A percentile compares a stretch with the other conserved stretches of the same genome.
phyloP scores from a whole-genome alignment of 2,888 invertebrate species.

The Lutraria lutraria region DNA sequence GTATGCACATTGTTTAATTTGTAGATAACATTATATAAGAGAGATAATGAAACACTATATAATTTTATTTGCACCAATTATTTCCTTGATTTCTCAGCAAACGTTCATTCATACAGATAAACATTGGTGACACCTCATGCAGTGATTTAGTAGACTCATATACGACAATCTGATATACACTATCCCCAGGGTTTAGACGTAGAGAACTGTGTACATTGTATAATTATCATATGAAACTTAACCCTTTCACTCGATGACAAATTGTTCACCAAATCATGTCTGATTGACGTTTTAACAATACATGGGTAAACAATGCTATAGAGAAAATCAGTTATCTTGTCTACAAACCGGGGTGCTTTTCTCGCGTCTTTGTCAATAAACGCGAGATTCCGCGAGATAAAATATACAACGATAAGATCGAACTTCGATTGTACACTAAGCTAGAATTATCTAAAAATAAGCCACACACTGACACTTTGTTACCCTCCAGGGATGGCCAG shows the following conservation, averaged over 20 bases:
- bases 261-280: neutral
- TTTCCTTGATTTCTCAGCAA: neutral
- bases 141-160: neutral
- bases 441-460: neutral
- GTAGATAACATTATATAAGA: neutral
- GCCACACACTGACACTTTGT: neutral
- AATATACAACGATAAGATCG: conserved; percentile 8
- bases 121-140: neutral
- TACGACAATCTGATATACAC: neutral
- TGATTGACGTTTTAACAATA: conserved; percentile 8
- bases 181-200: neutral
- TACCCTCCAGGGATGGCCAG: neutral
- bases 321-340: neutral
- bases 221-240: neutral
- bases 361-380: neutral
- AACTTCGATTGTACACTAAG: neutral
- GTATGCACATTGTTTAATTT: too few relatives aligned
- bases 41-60: neutral
- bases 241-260: neutral
- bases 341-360: neutral
- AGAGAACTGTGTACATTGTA: neutral
- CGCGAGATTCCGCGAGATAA: conserved; percentile 4
- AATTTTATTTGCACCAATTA: neutral
- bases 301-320: neutral
- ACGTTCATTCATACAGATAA: neutral